Conservation (phyloP, 2,113 vertebrate genomes). For the Corythoichthys intestinalis region DNA sequence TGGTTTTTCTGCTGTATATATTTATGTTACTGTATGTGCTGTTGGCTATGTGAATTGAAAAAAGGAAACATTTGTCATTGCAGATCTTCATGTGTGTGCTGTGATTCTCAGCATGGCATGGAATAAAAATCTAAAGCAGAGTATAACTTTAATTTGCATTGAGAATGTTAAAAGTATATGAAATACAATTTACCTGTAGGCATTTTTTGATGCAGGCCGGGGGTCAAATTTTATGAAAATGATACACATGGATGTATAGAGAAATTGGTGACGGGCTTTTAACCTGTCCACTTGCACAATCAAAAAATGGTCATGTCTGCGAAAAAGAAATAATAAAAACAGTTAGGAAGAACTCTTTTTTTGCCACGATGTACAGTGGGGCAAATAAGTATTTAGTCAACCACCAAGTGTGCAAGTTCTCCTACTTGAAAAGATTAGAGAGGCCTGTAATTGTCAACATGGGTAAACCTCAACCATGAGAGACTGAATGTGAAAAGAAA, state of each 20-base stretch:
- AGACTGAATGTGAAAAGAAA: too few species aligned
- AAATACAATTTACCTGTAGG: constrained; percentile 83
- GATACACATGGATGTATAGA: constrained; percentile 86
- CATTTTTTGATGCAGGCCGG: constrained; percentile 91
- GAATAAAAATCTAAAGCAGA: not conserved
- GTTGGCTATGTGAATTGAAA: too few species aligned
- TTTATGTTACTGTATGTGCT: too few species aligned
- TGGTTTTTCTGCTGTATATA: too few species aligned
- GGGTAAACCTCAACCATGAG: too few species aligned
- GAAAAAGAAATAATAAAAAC: constrained; percentile 27
- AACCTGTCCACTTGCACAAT: constrained; percentile 45
- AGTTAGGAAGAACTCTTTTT: not conserved
- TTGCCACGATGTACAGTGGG: too few species aligned
- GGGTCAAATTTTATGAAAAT: constrained; percentile 98
- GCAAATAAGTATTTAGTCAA: too few species aligned
- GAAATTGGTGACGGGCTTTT: constrained; percentile 29
- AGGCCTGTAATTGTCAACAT: too few species aligned
- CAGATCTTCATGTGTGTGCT: too few species aligned
- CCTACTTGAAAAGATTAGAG: too few species aligned
- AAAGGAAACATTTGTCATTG: too few species aligned
- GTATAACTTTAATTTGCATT: not conserved
- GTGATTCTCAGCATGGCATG: not conserved
- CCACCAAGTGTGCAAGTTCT: too few species aligned
- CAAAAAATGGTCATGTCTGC: constrained; percentile 64
- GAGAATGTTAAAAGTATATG: not conserved